A percentile compares a stretch with the other conserved stretches of the same genome.
Evolutionary conservation across 2,888 invertebrate species (phyloP).

Genomic region (Stenolophus ochropezus): DNA sequence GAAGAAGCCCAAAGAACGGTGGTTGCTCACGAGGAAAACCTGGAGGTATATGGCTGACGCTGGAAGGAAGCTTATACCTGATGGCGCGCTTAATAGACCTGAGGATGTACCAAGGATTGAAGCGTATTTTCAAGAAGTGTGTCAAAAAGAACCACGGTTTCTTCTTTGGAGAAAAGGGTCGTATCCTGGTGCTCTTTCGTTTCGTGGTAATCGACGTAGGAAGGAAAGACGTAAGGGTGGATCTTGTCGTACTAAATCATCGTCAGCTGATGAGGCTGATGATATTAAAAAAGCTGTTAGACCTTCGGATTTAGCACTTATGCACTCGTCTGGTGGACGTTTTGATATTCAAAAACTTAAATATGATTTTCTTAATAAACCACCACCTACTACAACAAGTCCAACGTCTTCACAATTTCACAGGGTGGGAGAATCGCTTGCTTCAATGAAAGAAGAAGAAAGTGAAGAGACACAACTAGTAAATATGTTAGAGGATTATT

Average conservation of each 20-base stretch:
- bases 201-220: constrained; percentile 76
- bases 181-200: constrained; percentile 83
- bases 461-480: constrained; percentile 77
- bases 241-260: constrained; percentile 80
- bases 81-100: constrained; percentile 81
- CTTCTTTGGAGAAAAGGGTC: constrained; percentile 89
- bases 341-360: constrained; percentile 82
- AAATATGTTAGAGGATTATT: constrained; percentile 81
- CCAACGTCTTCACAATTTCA: constrained; percentile 63
- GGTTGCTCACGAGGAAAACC: constrained; percentile 91
- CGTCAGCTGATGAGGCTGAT: constrained; percentile 80
- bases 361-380: constrained; percentile 79
- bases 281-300: constrained; percentile 75
- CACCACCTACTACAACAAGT: constrained; percentile 66
- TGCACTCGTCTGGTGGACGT: constrained; percentile 76
- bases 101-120: constrained; percentile 89
- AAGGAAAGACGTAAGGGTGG: constrained; percentile 79
- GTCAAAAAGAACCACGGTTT: constrained; percentile 85
- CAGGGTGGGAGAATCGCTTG: constrained; percentile 66
- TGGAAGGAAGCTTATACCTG: constrained; percentile 89
- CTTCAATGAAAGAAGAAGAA: constrained; percentile 67
- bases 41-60: constrained; percentile 96
- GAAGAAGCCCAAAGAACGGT: constrained; percentile 84
- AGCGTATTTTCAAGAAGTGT: constrained; percentile 89
- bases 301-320: constrained; percentile 69